phyloP scores from a whole-genome alignment of 2,888 invertebrate genomes.

The Drosophila cognata region DNA sequence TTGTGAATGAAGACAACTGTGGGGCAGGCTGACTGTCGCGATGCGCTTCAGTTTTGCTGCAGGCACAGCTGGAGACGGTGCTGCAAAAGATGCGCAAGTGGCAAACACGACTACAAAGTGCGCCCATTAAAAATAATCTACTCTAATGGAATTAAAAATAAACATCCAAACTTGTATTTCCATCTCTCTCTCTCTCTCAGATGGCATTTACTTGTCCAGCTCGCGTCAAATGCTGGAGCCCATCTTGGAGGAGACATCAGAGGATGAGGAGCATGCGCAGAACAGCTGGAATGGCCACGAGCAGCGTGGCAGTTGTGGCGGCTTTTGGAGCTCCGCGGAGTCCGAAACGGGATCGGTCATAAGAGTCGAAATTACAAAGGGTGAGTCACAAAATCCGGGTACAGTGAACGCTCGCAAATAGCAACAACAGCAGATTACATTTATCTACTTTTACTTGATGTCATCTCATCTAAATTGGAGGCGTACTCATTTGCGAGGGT shows the following conservation, averaged over 20 bases:
- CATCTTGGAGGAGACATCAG: constrained; percentile 94
- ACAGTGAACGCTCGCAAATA: neutral
- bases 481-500: neutral
- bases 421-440: neutral
- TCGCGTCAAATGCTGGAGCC: constrained; percentile 89
- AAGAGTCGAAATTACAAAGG: constrained; percentile 87
- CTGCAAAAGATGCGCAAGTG: constrained; percentile 59
- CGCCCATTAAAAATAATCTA: constrained; percentile 9
- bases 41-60: constrained; percentile 49
- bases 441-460: neutral
- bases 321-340: constrained; percentile 87
- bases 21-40: constrained; percentile 38
- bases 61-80: constrained; percentile 62
- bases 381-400: constrained; percentile 54
- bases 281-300: constrained; percentile 83
- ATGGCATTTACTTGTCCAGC: constrained; percentile 83
- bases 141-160: constrained; percentile 8
- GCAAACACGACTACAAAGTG: constrained; percentile 46
- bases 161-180: neutral
- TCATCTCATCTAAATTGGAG: neutral
- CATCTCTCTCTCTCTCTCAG: constrained; percentile 50
- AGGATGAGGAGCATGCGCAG: constrained; percentile 87
- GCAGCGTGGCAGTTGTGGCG: constrained; percentile 52
- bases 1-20: constrained; percentile 27
- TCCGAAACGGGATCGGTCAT: constrained; percentile 94